These are phyloP conservation scores for Ypsolopha scabrella DNA, from an alignment of 2,888 invertebrate genomes.

Conservation along the genomic window DNA sequence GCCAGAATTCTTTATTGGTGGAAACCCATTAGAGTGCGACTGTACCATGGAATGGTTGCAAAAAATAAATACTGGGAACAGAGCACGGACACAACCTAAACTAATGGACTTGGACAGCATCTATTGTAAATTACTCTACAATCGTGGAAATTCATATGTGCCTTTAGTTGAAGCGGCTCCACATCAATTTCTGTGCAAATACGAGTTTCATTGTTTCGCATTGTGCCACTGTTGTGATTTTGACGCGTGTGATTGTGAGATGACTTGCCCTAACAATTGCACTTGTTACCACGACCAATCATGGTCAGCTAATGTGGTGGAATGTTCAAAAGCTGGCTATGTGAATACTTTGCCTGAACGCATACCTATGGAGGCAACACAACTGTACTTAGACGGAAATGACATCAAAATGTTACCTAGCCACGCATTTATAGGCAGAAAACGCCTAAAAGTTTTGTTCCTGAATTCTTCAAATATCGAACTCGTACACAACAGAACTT, in stretches of 20 bases:
- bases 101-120: slow-evolving; percentile 87
- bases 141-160: slow-evolving; percentile 79
- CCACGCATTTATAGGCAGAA: slow-evolving; percentile 88
- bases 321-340: slow-evolving; percentile 81
- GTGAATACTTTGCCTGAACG: slow-evolving; percentile 78
- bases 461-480: slow-evolving; percentile 84
- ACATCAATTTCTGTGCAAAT: slow-evolving; percentile 87
- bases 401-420: slow-evolving; percentile 80
- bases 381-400: slow-evolving; percentile 88
- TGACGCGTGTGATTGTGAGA: slow-evolving; percentile 93
- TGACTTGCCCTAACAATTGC: slow-evolving; percentile 90
- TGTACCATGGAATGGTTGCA: slow-evolving; percentile 94
- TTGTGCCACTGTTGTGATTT: slow-evolving; percentile 92
- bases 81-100: slow-evolving; percentile 82
- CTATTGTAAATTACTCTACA: slow-evolving; percentile 84
- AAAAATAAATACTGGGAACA: slow-evolving; percentile 80
- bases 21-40: slow-evolving; percentile 89
- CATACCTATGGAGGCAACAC: slow-evolving; percentile 93
- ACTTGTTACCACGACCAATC: slow-evolving; percentile 91
- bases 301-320: slow-evolving; percentile 88
- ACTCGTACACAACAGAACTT: slow-evolving; percentile 83
- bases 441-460: slow-evolving; percentile 80
- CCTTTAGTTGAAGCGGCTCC: slow-evolving; percentile 83
- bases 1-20: slow-evolving; percentile 86
- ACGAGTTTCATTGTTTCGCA: slow-evolving; percentile 87